Evolutionary conservation across 2,797 vertebrate species (phyloP), one percentile per base, ranked within the genome.

Genomic region (Xiphorhynchus erythropygius): DNA sequence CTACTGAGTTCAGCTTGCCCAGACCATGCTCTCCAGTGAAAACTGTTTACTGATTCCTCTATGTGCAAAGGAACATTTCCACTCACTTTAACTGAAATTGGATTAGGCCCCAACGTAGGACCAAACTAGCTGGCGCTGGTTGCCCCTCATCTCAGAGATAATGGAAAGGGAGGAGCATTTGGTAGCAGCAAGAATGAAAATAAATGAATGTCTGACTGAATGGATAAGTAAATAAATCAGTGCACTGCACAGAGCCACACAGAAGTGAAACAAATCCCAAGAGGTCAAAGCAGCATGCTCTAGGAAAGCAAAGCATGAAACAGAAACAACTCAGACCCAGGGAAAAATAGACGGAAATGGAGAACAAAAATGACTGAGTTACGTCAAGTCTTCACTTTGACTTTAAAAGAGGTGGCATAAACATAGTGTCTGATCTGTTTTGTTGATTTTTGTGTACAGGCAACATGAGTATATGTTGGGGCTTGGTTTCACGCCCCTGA

Each of bases 161-260:
- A 39, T 65, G 62, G 24, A 64, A 62, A 77, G 42, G 73, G 47
- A 86, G 32, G n/a, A n/a, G 57, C 25, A 33, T 4, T 0, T 10
- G 21, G 41, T 33, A 87, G 46, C 84, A 75, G 22, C 49, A 75
- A 89, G 57, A 93, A 84, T 49, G 52, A 92, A 96, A 90, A 74
- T 3, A 63, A 87, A 78, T 22, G 0, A 57, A 41, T 39, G 23
- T 19, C 49, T 77, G 47, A 65, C 28, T 74, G 60, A 55, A 70
- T 11, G 17, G 69, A 32, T 74, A 80, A 75, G 60, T 84, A 94
- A 85, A 74, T 73, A 88, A 90, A 76, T 10, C 69, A 67, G 49
- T 3, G 4, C 15, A 32, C 19, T 68, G 64, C 42, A 80, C 52
- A 39, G 44, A 52, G 89, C 52, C 57, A 30, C 2, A 39, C 11